phyloP scores from a whole-genome alignment of 2,888 invertebrate genomes.

The Euplagia quadripunctaria region DNA sequence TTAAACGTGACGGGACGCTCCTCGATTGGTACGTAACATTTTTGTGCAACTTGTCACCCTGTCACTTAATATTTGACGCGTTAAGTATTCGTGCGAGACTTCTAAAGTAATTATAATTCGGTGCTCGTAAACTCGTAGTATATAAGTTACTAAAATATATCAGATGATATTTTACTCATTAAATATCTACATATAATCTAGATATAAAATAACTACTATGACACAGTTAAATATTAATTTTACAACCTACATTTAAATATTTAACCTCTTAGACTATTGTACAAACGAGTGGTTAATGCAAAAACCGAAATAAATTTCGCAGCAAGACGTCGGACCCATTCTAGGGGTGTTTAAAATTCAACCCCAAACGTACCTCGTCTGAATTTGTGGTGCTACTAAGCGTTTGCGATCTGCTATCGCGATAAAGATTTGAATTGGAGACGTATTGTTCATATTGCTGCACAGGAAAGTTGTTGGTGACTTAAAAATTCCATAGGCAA shows the following conservation, averaged over 20 bases:
- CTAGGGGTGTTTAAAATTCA: slow-evolving; percentile 72
- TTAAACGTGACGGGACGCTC: neutral
- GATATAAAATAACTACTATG: too few relatives aligned
- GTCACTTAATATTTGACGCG: neutral
- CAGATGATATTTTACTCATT: too few relatives aligned
- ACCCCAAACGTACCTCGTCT: slow-evolving; percentile 62
- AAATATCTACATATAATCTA: too few relatives aligned
- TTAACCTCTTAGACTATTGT: slow-evolving; percentile 31
- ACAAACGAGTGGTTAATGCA: slow-evolving; percentile 68
- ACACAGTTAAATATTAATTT: neutral
- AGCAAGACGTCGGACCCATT: slow-evolving; percentile 68
- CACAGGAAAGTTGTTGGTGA: neutral
- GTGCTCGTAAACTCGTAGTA: neutral
- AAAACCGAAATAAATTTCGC: slow-evolving; percentile 80
- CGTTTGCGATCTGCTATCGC: slow-evolving; percentile 32
- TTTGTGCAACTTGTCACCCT: neutral
- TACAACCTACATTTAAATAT: neutral
- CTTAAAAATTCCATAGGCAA: too few relatives aligned
- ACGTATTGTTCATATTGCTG: slow-evolving; percentile 4
- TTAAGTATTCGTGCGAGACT: neutral
- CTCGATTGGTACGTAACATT: neutral
- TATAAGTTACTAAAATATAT: too few relatives aligned
- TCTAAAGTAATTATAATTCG: neutral
- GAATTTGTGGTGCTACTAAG: slow-evolving; percentile 49
- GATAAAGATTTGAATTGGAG: neutral